These are phyloP conservation scores for Danio aesculapii DNA, from an alignment of 2,797 vertebrate genomes.

Conservation along the genomic window DNA sequence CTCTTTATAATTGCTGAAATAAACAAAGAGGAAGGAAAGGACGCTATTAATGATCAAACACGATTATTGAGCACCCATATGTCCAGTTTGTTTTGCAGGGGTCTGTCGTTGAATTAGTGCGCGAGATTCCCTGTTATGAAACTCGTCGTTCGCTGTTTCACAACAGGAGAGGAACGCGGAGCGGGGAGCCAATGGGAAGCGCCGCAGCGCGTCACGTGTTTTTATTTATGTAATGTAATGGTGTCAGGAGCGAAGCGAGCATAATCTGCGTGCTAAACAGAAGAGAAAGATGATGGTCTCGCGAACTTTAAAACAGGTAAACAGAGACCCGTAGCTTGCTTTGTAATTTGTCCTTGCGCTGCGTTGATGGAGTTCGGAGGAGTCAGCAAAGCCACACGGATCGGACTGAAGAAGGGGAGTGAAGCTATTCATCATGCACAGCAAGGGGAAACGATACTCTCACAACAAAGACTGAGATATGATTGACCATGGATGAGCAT, in stretches of 20 bases:
- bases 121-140: slow-evolving; percentile 76
- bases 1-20: not conserved
- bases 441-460: slow-evolving; percentile 58
- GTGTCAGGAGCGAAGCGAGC: slow-evolving; percentile 70
- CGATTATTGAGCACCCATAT: too few relatives aligned
- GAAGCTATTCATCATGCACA: slow-evolving; percentile 43
- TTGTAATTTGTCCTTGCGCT: not conserved
- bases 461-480: slow-evolving; percentile 61
- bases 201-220: slow-evolving; percentile 71
- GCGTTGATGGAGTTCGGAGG: slow-evolving; percentile 54
- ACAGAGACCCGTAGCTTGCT: too few relatives aligned
- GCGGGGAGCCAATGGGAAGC: slow-evolving; percentile 74
- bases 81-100: not conserved
- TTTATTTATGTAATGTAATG: slow-evolving; percentile 82
- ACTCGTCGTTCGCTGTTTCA: slow-evolving; percentile 79
- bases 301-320: not conserved
- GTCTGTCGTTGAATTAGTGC: not conserved
- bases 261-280: not conserved
- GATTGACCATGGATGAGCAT: slow-evolving; percentile 41
- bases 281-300: not conserved
- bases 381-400: slow-evolving; percentile 22
- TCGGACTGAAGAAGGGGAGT: slow-evolving; percentile 40
- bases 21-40: not conserved
- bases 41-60: not conserved
- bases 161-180: slow-evolving; percentile 77